Percentiles rank a stretch among this genome's conserved stretches.
Evolutionary conservation across 2,888 invertebrate genomes (phyloP).

Genomic region (Callosobruchus maculatus): DNA sequence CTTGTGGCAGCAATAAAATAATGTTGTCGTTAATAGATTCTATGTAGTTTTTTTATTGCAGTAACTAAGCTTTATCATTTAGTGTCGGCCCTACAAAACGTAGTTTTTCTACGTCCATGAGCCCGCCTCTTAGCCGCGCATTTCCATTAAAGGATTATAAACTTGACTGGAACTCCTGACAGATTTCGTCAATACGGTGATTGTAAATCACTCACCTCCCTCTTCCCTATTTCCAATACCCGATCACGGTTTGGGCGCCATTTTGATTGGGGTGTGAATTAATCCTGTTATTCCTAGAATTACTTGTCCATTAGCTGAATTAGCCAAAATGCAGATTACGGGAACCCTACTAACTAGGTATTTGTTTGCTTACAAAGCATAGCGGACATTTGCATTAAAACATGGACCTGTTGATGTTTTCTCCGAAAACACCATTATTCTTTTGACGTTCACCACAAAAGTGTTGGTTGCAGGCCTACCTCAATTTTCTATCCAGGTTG

Average conservation of each 20-base stretch:
- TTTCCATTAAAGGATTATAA: conserved; percentile 31
- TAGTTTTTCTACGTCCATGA: neutral
- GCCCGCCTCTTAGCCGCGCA: neutral
- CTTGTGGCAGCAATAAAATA: no score
- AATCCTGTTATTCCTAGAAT: neutral
- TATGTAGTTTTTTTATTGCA: no score
- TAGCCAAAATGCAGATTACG: neutral
- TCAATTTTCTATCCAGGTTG: no score
- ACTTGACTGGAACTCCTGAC: conserved; percentile 25
- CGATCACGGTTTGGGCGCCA: neutral
- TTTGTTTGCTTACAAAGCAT: neutral
- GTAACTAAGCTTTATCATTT: no score
- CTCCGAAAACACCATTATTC: neutral
- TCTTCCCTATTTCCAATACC: neutral
- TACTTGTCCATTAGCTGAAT: neutral
- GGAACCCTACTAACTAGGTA: neutral
- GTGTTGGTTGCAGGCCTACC: no score
- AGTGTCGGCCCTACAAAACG: neutral
- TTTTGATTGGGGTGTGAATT: neutral
- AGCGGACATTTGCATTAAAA: neutral
- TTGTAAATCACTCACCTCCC: neutral
- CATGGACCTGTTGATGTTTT: neutral
- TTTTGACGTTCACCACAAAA: no score
- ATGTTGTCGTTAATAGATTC: no score
- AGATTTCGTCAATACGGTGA: conserved; percentile 20